A percentile compares a stretch with the other conserved stretches of the same genome.
These are phyloP conservation scores for Harlomillsia oculata DNA, from an alignment of 1,140 invertebrate genomes.

Conservation along the genomic window DNA sequence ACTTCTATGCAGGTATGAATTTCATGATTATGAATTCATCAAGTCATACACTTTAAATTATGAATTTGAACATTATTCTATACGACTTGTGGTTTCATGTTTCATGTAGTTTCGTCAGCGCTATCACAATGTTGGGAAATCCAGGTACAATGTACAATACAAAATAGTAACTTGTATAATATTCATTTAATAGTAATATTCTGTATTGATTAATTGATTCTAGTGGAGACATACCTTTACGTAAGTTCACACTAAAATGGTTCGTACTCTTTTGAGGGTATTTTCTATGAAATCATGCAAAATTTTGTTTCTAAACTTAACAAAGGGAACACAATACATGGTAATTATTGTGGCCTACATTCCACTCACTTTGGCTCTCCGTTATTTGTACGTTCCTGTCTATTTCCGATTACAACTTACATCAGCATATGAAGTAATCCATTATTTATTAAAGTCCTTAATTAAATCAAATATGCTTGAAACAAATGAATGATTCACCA, in stretches of 20 bases:
- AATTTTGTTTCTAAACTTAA: conserved; percentile 41
- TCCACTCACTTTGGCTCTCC: conserved; percentile 50
- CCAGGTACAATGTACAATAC: conserved; percentile 65
- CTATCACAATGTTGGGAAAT: conserved; percentile 76
- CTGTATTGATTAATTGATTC: neutral
- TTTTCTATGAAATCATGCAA: neutral
- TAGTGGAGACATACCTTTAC: conserved; percentile 28
- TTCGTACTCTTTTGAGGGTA: neutral
- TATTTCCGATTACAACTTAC: conserved; percentile 45
- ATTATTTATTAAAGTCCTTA: neutral
- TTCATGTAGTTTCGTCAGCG: conserved; percentile 59
- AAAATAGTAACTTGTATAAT: conserved; percentile 47
- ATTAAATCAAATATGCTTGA: neutral
- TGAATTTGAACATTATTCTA: neutral
- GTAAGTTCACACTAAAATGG: neutral
- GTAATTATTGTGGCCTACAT: conserved; percentile 51
- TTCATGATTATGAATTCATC: neutral
- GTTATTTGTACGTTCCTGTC: conserved; percentile 49
- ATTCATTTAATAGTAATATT: neutral
- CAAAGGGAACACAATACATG: conserved; percentile 63
- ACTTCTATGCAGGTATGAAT: conserved; percentile 9
- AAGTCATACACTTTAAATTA: neutral
- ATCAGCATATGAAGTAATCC: conserved; percentile 30
- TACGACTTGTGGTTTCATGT: neutral
- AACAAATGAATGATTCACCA: neutral